Evolutionary conservation across 2,797 vertebrate genomes (phyloP).

Genomic region (Bovichtus variegatus): DNA sequence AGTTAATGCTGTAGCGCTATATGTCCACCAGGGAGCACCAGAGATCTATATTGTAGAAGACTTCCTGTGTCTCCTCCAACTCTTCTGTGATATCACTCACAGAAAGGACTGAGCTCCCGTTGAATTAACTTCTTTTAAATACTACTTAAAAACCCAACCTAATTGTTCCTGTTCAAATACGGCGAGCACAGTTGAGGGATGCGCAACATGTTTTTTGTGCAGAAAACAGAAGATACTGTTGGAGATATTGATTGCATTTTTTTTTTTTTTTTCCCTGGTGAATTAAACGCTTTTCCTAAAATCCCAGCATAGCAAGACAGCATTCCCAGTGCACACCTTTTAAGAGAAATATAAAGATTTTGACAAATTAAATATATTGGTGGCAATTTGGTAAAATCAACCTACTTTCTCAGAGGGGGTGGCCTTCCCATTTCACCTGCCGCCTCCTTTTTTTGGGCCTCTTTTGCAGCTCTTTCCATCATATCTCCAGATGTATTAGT

Average conservation of each 20-base stretch:
- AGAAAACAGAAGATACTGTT: background rate
- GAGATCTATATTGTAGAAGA: slow-evolving; percentile 42
- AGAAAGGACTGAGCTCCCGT: slow-evolving; percentile 49
- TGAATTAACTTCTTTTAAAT: slow-evolving; percentile 77
- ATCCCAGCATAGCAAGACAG: background rate
- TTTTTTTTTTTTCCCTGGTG: background rate
- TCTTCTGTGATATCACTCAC: slow-evolving; percentile 30
- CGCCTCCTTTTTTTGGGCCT: slow-evolving; percentile 24
- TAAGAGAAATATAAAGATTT: background rate
- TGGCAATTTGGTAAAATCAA: slow-evolving; percentile 5
- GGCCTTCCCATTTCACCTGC: slow-evolving; percentile 44
- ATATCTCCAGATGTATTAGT: slow-evolving; percentile 71
- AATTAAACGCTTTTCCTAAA: background rate
- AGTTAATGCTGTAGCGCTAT: background rate
- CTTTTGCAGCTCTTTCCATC: slow-evolving; percentile 45
- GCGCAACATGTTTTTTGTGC: background rate
- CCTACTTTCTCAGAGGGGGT: slow-evolving; percentile 18
- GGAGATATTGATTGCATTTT: background rate
- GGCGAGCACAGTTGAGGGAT: background rate
- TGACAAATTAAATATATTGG: slow-evolving; percentile 1
- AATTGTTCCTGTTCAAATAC: slow-evolving; percentile 16
- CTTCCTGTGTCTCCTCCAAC: background rate
- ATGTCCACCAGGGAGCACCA: slow-evolving; percentile 73
- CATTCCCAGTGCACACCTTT: background rate
- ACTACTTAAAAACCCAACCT: slow-evolving; percentile 52